phyloP scores from a whole-genome alignment of 2,888 invertebrate species.

The Cactoblastis cactorum region DNA sequence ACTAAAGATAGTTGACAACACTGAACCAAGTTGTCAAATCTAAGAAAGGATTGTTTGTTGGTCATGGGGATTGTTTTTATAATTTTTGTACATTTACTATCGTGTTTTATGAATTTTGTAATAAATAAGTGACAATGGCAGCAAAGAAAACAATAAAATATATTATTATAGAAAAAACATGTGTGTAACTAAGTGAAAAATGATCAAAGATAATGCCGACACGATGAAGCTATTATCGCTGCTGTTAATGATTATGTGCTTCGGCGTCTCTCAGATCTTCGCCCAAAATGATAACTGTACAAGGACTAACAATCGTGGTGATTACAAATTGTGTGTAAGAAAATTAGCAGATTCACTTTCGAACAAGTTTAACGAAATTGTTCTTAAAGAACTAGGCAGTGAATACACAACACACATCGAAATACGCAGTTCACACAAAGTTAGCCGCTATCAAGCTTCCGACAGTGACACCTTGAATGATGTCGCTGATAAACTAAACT shows the following conservation, averaged over 20 bases:
- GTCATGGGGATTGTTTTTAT: background rate
- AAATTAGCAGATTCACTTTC: constrained; percentile 55
- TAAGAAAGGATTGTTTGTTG: background rate
- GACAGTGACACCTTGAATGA: constrained; percentile 52
- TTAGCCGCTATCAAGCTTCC: constrained; percentile 50
- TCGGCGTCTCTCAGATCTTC: constrained; percentile 39
- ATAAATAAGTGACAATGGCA: background rate
- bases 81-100: background rate
- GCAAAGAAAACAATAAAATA: background rate
- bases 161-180: constrained; percentile 5
- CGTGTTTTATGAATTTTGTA: background rate
- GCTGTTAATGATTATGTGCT: constrained; percentile 51
- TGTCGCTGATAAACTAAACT: constrained; percentile 59
- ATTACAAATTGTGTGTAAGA: constrained; percentile 58
- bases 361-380: constrained; percentile 59
- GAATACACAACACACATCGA: constrained; percentile 64
- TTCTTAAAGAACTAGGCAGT: constrained; percentile 63
- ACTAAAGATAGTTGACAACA: too few species aligned
- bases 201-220: constrained; percentile 54
- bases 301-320: constrained; percentile 52
- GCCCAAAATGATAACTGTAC: constrained; percentile 63
- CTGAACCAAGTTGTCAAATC: background rate
- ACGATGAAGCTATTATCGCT: constrained; percentile 65
- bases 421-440: constrained; percentile 59
- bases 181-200: constrained; percentile 27